phyloP scores from a whole-genome alignment of 2,113 vertebrate species.

The Phocoena phocoena region DNA sequence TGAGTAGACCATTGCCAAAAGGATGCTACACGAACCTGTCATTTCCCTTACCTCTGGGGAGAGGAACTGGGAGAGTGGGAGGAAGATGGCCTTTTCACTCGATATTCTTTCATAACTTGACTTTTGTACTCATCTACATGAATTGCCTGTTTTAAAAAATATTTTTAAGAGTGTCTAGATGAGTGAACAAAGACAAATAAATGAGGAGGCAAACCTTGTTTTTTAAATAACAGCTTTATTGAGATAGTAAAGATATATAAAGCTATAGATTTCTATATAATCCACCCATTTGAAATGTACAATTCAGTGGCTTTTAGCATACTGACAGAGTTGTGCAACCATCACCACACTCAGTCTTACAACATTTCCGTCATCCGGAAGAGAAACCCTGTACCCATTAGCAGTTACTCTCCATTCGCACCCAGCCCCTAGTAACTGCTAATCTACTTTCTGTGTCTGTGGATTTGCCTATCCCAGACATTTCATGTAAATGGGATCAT shows the following conservation, averaged over 20 bases:
- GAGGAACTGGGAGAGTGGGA: neutral
- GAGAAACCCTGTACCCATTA: neutral
- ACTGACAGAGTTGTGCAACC: neutral
- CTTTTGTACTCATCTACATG: neutral
- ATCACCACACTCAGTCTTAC: neutral
- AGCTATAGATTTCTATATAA: neutral
- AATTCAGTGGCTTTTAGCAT: neutral
- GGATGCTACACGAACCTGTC: neutral
- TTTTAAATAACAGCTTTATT: neutral
- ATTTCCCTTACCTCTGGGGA: neutral
- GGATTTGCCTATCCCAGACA: neutral
- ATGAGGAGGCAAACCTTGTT: neutral
- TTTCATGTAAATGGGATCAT: neutral
- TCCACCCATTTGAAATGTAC: neutral
- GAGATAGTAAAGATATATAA: neutral
- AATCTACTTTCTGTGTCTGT: neutral
- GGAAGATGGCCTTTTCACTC: neutral
- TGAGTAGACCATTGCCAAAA: neutral
- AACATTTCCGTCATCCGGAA: neutral
- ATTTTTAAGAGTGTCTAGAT: neutral
- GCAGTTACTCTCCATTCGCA: neutral
- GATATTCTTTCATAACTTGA: neutral
- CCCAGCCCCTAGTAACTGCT: neutral
- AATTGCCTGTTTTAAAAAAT: neutral
- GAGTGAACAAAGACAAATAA: neutral